Conservation (phyloP, 2,888 invertebrate genomes). For the Chymomyza caudatula region DNA sequence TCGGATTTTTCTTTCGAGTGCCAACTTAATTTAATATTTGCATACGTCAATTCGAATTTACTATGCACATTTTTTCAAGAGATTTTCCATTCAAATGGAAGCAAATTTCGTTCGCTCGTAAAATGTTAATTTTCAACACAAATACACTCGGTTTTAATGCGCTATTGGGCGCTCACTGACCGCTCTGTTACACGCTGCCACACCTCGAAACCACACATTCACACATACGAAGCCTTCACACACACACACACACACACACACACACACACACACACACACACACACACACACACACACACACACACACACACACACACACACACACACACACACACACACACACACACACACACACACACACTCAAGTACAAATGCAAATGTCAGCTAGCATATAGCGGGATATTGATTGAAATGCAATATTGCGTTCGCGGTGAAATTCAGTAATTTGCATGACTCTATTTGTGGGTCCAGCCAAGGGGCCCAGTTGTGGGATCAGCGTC, state of each 20-base stretch:
- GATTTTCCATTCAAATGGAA: not conserved
- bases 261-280: not conserved
- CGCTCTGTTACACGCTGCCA: not conserved
- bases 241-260: not conserved
- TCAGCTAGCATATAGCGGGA: conserved; percentile 11
- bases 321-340: conserved; percentile 3
- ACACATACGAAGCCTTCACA: not conserved
- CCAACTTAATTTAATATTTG: not conserved
- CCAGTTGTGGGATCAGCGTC: conserved; percentile 4
- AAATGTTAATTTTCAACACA: not conserved
- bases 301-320: not conserved
- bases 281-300: not conserved
- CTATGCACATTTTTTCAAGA: not conserved
- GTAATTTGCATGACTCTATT: conserved; percentile 41
- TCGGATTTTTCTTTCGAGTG: not conserved
- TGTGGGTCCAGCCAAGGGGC: conserved; percentile 15
- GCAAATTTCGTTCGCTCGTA: not conserved
- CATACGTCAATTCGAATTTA: not conserved
- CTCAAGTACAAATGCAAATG: conserved; percentile 19
- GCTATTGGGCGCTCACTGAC: not conserved
- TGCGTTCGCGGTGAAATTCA: conserved; percentile 23
- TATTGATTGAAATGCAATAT: conserved; percentile 52
- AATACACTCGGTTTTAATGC: not conserved
- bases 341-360: not conserved
- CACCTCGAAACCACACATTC: not conserved